Evolutionary conservation across 2,113 vertebrate genomes (phyloP), one percentile per base, ranked within the genome.

Genomic region (Colius striatus): DNA sequence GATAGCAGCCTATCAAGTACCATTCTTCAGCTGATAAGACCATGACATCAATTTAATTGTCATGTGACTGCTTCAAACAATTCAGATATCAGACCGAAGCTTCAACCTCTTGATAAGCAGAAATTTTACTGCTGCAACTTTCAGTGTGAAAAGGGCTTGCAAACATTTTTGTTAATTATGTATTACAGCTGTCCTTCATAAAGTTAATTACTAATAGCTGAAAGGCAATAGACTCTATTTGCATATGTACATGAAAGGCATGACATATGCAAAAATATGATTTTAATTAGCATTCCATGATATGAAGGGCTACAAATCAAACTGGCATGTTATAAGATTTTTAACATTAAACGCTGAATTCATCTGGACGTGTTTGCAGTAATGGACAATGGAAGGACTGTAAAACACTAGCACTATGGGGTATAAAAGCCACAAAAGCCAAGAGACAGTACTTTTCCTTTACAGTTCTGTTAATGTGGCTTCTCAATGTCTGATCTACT

Each of bases 161-260:
- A 99, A 99, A 99, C 99, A 99, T 99, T 99, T 98, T 98, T 98
- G 99, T 99, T 99, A 99, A 99, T 99, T 99, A 99, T 99, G 99
- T 99, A 99, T 99, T 99, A 99, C 99, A 99, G 99, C 99, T 99
- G 99, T 99, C 99, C 99, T 99, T 99, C 99, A 99, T 99, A 99
- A 99, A 99, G 98, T 98, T 99, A 99, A 99, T 99, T 99, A 99
- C 98, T 98, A 99, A 99, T 98, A 98, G 98, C 99, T 99, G 98
- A 99, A 98, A 99, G 99, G 99, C 99, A 99, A 98, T 97, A 97
- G 98, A 98, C 83, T 98, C 95, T 97, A 99, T 99, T 99, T 99
- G 98, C 99, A 99, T 99, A 99, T 98, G 98, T 97, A 98, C 98
- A 99, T 98, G 98, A 99, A 99, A 99, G 98, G 98, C 98, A 99